These are phyloP conservation scores for Scaptodrosophila latifasciaeformis DNA, from an alignment of 2,888 invertebrate genomes.

Conservation along the genomic window DNA sequence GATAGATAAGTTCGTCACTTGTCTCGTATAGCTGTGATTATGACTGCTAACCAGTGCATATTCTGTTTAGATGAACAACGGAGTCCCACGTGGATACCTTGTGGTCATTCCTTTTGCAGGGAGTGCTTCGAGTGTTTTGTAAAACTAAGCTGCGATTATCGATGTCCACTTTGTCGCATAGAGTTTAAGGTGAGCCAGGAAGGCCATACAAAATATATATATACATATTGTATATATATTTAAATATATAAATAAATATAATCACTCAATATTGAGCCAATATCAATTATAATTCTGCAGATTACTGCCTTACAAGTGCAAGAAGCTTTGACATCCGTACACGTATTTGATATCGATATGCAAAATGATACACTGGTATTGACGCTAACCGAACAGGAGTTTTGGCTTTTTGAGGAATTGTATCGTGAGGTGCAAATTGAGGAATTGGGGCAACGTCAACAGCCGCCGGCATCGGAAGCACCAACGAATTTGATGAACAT, in stretches of 20 bases:
- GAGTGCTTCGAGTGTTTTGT: slow-evolving; percentile 38
- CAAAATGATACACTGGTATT: slow-evolving; percentile 37
- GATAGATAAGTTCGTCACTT: background rate
- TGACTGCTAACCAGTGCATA: slow-evolving; percentile 35
- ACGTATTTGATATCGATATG: slow-evolving; percentile 15
- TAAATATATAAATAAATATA: too few relatives aligned
- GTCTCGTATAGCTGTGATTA: slow-evolving; percentile 2
- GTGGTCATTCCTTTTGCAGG: slow-evolving; percentile 45
- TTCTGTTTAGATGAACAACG: slow-evolving; percentile 49
- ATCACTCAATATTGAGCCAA: too few relatives aligned
- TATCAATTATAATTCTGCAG: too few relatives aligned
- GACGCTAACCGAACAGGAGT: slow-evolving; percentile 47
- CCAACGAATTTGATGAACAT: slow-evolving; percentile 10
- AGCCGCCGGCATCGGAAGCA: background rate
- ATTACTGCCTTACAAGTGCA: too few relatives aligned
- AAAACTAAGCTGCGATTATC: slow-evolving; percentile 31
- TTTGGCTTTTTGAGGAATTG: slow-evolving; percentile 38
- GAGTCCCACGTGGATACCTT: slow-evolving; percentile 31
- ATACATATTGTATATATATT: too few relatives aligned
- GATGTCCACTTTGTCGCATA: slow-evolving; percentile 45
- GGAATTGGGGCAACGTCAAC: background rate
- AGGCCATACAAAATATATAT: too few relatives aligned
- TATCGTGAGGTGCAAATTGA: slow-evolving; percentile 20
- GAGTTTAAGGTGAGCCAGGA: slow-evolving; percentile 33
- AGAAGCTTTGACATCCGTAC: too few relatives aligned